Base-by-base conservation (phyloP, 1,140 invertebrate species). In the Choristoneura fumiferana region DNA sequence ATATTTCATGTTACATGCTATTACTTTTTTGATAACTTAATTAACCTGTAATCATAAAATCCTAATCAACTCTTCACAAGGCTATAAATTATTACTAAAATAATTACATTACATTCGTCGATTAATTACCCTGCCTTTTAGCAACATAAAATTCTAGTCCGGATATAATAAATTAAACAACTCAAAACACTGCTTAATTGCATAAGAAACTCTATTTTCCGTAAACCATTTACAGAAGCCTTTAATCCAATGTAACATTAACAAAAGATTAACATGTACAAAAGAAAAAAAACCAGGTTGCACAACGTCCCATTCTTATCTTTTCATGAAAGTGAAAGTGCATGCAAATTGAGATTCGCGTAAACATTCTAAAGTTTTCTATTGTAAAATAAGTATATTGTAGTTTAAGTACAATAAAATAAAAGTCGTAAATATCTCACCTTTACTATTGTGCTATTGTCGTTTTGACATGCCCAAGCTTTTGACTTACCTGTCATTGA, bases 291-390 rank as follows among this genome's bases (percentile, higher is more conserved):
- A n/a, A n/a, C n/a, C n/a, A n/a, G n/a, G n/a, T n/a, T n/a, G n/a
- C n/a, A n/a, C n/a, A n/a, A n/a, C n/a, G n/a, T n/a, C n/a, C 40
- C 14, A n/a, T 17, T 45, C 15, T 40, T 15, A 40, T 49, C n/a
- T 29, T n/a, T 18, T 49, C 18, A 49, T 22, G 22, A 84, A 85
- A 87, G 84, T 84, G 84, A 87, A 87, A 85, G 78, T 73, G 73
- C 76, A 84, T 81, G 84, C 81, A 77, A 78, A 83, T 87, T 78
- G 63, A 54, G 59, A 70, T 63, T 73, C 63, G 63, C 71, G 66
- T 76, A 84, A 87, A 87, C 78, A 82, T 78, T 37, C 22, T 55
- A 8, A 18, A 14, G 71, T 75, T 77, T 81, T 78, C 70, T 71
- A 66, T 63, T 64, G 71, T 72, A 62, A 65, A n/a, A n/a, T n/a